Base-by-base conservation (phyloP, 2,888 invertebrate genomes). In the Phlogophora meticulosa region DNA sequence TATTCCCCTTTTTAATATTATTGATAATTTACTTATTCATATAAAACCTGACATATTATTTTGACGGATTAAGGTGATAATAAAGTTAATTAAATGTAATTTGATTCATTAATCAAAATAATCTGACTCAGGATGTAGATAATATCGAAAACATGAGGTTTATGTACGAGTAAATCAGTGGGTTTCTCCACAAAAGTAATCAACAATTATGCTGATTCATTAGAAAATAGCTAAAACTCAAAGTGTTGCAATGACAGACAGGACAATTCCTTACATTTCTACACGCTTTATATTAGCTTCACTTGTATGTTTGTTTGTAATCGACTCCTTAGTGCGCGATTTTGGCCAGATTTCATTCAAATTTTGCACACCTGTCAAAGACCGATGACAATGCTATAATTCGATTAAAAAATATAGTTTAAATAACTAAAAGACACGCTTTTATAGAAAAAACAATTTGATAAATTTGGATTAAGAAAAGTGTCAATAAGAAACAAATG, bases 111-210 rank as follows among this genome's bases (percentile, higher is more conserved):
- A 7, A 71, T 67, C 28, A 43, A 22, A 58, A 58, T 67, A 58
- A 70, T 67, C 71, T 11, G 11, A 32, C 5, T 22, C 2, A 59
- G 40, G 17, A 55, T 59, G 4, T 17, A 49, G 72, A 71, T 71
- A 71, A 49, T 42, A 45, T 32, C 22, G n/a, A 49, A 46, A 49
- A 58, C 17, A 70, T 34, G 22, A 36, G 36, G 38, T 38, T 46
- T 62, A 28, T 28, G 28, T 28, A 28, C 28, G n/a, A n/a, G 34
- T 11, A 24, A 17, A 24, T n/a, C 28, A 7, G 34, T 58, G 13
- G 24, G 22, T 24, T 55, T 28, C 40, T 42, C n/a, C n/a, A 36
- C 28, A 38, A 52, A 38, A 38, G 0, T n/a, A 7, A 38, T 11
- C 3, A 22, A 22, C 17, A 22, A 20, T 32, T 15, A 51, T 20